A percentile compares a stretch with the other conserved stretches of the same genome.
Evolutionary conservation across 2,113 vertebrate genomes (phyloP).

Genomic region (Hystrix brachyura): DNA sequence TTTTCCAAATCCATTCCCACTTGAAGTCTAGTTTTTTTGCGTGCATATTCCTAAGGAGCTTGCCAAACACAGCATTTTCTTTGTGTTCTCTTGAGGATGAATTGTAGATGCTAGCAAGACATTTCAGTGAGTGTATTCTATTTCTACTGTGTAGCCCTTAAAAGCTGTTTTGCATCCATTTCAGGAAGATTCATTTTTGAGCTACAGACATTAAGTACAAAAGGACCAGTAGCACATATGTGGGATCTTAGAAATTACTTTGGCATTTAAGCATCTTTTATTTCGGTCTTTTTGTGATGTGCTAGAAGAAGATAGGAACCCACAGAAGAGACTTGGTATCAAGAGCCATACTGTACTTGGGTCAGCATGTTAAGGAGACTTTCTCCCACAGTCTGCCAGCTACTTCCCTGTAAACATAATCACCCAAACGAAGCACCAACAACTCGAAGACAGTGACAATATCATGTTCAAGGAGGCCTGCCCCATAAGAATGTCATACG

Average conservation of each 20-base stretch:
- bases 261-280: slow-evolving; percentile 37
- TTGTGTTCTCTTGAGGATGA: slow-evolving; percentile 23
- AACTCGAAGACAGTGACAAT: not conserved
- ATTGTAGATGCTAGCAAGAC: slow-evolving; percentile 25
- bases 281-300: not conserved
- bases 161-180: slow-evolving; percentile 1
- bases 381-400: not conserved
- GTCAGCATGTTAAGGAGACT: not conserved
- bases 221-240: not conserved
- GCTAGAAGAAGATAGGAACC: not conserved
- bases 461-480: not conserved
- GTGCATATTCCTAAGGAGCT: not conserved
- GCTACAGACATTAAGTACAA: not conserved
- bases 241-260: slow-evolving; percentile 34
- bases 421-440: accelerated
- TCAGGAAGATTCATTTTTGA: slow-evolving; percentile 36
- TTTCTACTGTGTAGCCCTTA: not conserved
- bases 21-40: slow-evolving; percentile 60
- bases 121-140: not conserved
- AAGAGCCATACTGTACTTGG: not conserved
- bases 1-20: slow-evolving; percentile 62
- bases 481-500: accelerated
- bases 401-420: not conserved
- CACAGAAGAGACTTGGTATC: slow-evolving; percentile 11
- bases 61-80: slow-evolving; percentile 37